Base-by-base conservation (phyloP, 1,140 invertebrate genomes). In the Neelides sp. region DNA sequence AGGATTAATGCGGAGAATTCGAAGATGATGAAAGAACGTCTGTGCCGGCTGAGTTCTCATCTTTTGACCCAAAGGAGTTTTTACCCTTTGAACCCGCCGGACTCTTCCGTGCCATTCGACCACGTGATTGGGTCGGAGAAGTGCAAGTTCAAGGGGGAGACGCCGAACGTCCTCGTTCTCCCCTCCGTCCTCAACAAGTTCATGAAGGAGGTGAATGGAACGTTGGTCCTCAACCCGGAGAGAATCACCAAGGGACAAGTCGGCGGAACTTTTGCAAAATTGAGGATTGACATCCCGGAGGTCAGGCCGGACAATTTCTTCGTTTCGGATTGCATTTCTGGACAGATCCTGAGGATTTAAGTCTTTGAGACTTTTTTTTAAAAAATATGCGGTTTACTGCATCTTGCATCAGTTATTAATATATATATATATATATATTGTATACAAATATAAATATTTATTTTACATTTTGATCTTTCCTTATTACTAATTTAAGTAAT, bases 171-270 rank as follows among this genome's bases (percentile, higher is more conserved):
- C 7, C 66, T 95, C 1, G 67, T 95, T 36, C 63, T 88, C 54
- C 88, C 89, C 2, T 91, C 88, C 8, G 80, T 85, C 64, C 77
- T 92, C 47, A 74, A 78, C 65, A 76, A 80, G 64, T 93, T 91
- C 66, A 74, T 83, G 36, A 87, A 84, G 73, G 82, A 80, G 51
- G 73, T 86, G 13, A 75, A 80, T 55, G 80, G 78, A 3, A 84
- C 81, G 58, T 67, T 88, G 19, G 78, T 85, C 7, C 67, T 94
- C 4, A 94, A 94, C 73, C 86, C 89, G 0, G 87, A 87, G 59
- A 73, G 78, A 51, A 64, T 91, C 34, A 73, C 76, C 0, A 88
- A 89, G 67, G 72, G 73, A 26, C 54, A 64, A 32, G 58, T 61
- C 50, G 74, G 73, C 23, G 82, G 82, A 47, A 71, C 67, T 7